These are phyloP conservation scores for Julus scanicus DNA, from an alignment of 2,888 invertebrate genomes.

Conservation along the genomic window DNA sequence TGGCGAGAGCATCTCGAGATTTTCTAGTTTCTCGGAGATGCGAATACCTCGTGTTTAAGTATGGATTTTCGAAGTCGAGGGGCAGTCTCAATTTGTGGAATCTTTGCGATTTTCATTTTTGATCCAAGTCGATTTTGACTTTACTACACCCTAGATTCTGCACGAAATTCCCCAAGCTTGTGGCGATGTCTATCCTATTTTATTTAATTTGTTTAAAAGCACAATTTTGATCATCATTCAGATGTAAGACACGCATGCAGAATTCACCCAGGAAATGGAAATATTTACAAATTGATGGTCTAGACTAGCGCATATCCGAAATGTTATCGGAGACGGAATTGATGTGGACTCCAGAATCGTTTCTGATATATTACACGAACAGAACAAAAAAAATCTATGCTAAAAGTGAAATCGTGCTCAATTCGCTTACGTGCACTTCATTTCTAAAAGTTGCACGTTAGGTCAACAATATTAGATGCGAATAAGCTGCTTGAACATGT, in stretches of 20 bases:
- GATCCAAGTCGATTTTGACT: neutral
- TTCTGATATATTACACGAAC: neutral
- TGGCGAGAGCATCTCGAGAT: too few relatives aligned
- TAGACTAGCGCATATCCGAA: slow-evolving; percentile 10
- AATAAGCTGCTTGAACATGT: too few relatives aligned
- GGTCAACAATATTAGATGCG: too few relatives aligned
- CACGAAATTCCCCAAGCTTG: neutral
- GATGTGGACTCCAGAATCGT: neutral
- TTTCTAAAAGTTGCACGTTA: neutral
- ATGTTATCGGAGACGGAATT: neutral
- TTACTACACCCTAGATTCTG: neutral
- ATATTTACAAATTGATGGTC: slow-evolving; percentile 20
- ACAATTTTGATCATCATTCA: neutral
- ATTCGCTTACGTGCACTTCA: neutral
- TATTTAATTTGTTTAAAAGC: slow-evolving; percentile 3
- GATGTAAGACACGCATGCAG: neutral
- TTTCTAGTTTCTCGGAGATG: too few relatives aligned
- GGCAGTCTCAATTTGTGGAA: too few relatives aligned
- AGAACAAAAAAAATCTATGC: neutral
- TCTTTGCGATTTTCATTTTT: too few relatives aligned
- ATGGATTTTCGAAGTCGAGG: too few relatives aligned
- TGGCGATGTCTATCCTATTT: neutral
- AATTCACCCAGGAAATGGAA: neutral
- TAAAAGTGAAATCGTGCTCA: neutral
- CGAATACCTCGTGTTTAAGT: too few relatives aligned